A percentile compares a stretch with the other conserved stretches of the same genome.
Conservation (phyloP, 2,113 vertebrate species). For the Puntigrus tetrazona region DNA sequence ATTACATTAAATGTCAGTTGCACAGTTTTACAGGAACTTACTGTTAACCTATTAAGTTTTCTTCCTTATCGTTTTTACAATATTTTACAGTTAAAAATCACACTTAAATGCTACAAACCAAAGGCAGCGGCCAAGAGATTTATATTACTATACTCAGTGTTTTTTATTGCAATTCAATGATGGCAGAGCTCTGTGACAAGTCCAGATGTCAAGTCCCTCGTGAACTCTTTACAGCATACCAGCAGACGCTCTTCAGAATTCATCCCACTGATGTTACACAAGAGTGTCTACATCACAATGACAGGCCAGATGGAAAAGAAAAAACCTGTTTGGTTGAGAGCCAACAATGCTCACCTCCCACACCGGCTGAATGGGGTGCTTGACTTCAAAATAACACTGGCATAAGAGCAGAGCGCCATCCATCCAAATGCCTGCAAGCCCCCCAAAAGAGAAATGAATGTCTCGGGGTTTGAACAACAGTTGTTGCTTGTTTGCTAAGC, state of each 20-base stretch:
- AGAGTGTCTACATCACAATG: slow-evolving; percentile 33
- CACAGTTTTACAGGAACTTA: no score
- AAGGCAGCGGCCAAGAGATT: not conserved
- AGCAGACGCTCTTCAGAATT: slow-evolving; percentile 3
- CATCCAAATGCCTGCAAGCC: slow-evolving; percentile 15
- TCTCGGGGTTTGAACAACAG: not conserved
- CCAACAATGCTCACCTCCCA: slow-evolving; percentile 28
- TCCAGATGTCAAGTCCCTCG: slow-evolving; percentile 7
- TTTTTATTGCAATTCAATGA: not conserved
- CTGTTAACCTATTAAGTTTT: no score
- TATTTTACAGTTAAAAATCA: no score
- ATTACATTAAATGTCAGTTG: no score
- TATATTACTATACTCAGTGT: not conserved
- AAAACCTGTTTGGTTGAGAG: slow-evolving; percentile 29
- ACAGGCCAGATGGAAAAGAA: slow-evolving; percentile 32
- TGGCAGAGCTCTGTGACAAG: slow-evolving; percentile 18
- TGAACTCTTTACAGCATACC: slow-evolving; percentile 6
- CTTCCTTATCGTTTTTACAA: no score
- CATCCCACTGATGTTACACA: not conserved
- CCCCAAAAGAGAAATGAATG: slow-evolving; percentile 14
- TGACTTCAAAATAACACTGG: slow-evolving; percentile 18
- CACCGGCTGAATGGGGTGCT: not conserved
- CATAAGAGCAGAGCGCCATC: not conserved
- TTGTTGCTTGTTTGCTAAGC: not conserved
- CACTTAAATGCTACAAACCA: no score